Percentiles rank a stretch among this genome's conserved stretches.
phyloP scores from a whole-genome alignment of 1,140 invertebrate genomes.

The Habropoda laboriosa region DNA sequence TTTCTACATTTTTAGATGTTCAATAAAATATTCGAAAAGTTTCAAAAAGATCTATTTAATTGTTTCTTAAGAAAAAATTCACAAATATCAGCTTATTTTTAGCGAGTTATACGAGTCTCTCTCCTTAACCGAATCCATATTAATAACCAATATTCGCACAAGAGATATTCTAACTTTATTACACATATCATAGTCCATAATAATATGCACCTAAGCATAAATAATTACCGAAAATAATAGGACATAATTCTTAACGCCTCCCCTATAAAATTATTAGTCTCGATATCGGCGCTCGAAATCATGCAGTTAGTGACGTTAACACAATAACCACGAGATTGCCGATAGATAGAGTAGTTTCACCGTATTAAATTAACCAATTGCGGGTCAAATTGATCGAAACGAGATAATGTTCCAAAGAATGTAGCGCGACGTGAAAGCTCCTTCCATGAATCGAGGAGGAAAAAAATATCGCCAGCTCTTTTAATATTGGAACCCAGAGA shows the following conservation, averaged over 20 bases:
- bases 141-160: too few species aligned
- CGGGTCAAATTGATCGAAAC: constrained; percentile 75
- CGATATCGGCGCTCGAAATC: neutral
- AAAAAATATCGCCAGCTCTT: neutral
- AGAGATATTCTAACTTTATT: too few species aligned
- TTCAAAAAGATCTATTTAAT: too few species aligned
- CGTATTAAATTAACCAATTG: constrained; percentile 76
- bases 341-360: constrained; percentile 69
- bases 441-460: neutral
- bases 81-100: too few species aligned
- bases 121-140: too few species aligned
- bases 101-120: too few species aligned
- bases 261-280: constrained; percentile 15
- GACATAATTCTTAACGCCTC: neutral
- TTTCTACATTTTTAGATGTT: too few species aligned
- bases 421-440: constrained; percentile 75
- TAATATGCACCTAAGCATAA: neutral
- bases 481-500: neutral
- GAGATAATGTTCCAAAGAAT: constrained; percentile 74
- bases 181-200: neutral
- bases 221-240: neutral
- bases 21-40: too few species aligned
- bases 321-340: constrained; percentile 40
- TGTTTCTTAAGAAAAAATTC: too few species aligned
- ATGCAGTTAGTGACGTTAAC: neutral